These are phyloP conservation scores for Archegozetes longisetosus DNA, from an alignment of 1,140 invertebrate genomes.

Conservation along the genomic window DNA sequence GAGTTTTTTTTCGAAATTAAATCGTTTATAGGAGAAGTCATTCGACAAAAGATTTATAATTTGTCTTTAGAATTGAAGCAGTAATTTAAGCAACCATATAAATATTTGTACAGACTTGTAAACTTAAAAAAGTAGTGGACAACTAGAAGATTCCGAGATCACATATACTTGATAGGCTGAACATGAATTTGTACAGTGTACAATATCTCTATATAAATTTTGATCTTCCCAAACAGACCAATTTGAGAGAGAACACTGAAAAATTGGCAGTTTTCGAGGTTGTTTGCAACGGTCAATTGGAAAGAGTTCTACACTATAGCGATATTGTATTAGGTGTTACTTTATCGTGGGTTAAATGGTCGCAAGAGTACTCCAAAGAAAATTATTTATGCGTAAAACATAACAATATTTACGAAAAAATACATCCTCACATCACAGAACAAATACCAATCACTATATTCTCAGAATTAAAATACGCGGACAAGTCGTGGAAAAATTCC, in stretches of 20 bases:
- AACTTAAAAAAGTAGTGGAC: too few relatives aligned
- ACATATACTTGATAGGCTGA: too few relatives aligned
- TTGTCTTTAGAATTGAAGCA: too few relatives aligned
- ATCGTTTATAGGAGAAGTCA: too few relatives aligned
- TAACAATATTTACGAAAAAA: slow-evolving; percentile 35
- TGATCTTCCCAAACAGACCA: too few relatives aligned
- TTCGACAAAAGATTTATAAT: too few relatives aligned
- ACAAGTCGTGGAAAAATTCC: slow-evolving; percentile 48
- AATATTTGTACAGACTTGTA: too few relatives aligned
- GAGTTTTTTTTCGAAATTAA: too few relatives aligned
- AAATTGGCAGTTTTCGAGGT: slow-evolving; percentile 53
- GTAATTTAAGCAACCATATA: too few relatives aligned
- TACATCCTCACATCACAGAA: slow-evolving; percentile 22
- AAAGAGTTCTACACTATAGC: slow-evolving; percentile 55
- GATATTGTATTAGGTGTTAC: slow-evolving; percentile 52
- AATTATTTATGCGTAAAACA: slow-evolving; percentile 54
- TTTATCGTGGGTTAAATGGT: slow-evolving; percentile 66
- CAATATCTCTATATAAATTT: too few relatives aligned
- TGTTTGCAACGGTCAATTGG: slow-evolving; percentile 48
- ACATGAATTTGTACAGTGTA: too few relatives aligned
- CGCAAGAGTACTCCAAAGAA: slow-evolving; percentile 55
- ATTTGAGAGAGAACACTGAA: slow-evolving; percentile 35
- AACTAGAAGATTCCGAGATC: too few relatives aligned
- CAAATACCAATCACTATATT: slow-evolving; percentile 39
- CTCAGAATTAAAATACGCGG: slow-evolving; percentile 60